Evolutionary conservation across 2,113 vertebrate genomes (phyloP), one percentile per base, ranked within the genome.

Genomic region (Sciurus niger): DNA sequence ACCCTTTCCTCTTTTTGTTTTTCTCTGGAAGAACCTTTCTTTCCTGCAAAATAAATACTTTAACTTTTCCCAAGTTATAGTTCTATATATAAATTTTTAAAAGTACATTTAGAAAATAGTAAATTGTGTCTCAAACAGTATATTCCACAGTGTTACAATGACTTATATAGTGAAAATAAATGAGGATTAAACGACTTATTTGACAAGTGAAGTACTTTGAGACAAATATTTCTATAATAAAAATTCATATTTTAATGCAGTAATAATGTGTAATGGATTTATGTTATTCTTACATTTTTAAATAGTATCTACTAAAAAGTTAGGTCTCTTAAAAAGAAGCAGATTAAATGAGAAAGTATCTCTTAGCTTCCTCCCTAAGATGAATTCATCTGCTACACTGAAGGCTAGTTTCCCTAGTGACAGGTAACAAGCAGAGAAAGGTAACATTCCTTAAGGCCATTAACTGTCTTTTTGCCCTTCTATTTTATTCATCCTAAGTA

Each of bases 161-260:
- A 79, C 63, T 74, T 95, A 80, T 20, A 37, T 72, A 93, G 84
- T 90, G 79, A 94, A 65, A 63, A 63, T 55, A 40, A 79, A 77
- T 32, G 8, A 22, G 9, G n/a, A 84, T 80, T n/a, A 9, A 79
- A 86, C 9, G 8, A 80, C 88, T 95, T 46, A 53, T 87, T 92
- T 88, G 87, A 65, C 34, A 24, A 55, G 65, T 37, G 4, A 79
- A 67, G 18, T 72, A 4, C 9, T 88, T 84, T 74, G 24, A 95
- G 7, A 5, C 34, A 85, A 78, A 28, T 74, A 65, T 74, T 96
- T 96, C 68, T 80, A 79, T 24, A 87, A 65, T 11, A 22, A 74
- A 63, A 70, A 76, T 20, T 43, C 8, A 13, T 14, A 48, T 92
- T 90, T 85, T 84, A 84, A 85, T 79, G 34, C 4, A 79, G 20